Percentiles rank a stretch among this genome's conserved stretches.
These are phyloP conservation scores for Mya arenaria DNA, from an alignment of 1,140 invertebrate genomes.

Conservation along the genomic window DNA sequence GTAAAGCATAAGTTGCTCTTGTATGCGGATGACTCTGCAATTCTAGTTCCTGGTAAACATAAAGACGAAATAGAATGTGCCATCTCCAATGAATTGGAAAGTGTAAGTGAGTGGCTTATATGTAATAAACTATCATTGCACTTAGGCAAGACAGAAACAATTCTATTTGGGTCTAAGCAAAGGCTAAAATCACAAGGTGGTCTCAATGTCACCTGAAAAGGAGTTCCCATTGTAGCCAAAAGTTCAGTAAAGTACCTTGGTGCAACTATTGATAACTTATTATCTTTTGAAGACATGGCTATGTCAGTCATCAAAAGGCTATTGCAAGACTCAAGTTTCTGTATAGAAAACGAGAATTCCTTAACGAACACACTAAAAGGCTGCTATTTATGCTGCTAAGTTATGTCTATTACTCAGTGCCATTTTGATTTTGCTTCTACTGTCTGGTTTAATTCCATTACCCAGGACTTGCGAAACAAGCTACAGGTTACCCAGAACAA, in stretches of 20 bases:
- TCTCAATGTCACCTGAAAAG: not conserved
- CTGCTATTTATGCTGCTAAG: too few relatives aligned
- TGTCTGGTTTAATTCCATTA: conserved; percentile 16
- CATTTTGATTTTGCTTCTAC: conserved; percentile 26
- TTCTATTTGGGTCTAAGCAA: conserved; percentile 22
- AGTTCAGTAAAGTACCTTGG: conserved; percentile 26
- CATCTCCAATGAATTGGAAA: conserved; percentile 9
- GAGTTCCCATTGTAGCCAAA: not conserved
- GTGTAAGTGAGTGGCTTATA: conserved; percentile 33
- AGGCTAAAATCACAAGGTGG: not conserved
- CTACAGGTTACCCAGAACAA: conserved; percentile 22
- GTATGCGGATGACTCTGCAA: conserved; percentile 57
- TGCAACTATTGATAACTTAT: conserved; percentile 12
- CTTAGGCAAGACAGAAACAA: conserved; percentile 37
- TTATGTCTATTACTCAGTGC: not conserved
- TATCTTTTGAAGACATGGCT: conserved; percentile 5
- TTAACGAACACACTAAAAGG: conserved; percentile 11
- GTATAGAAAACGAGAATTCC: conserved; percentile 4
- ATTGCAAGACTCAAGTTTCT: conserved; percentile 15
- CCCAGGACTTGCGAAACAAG: conserved; percentile 5
- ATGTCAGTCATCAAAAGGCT: conserved; percentile 3
- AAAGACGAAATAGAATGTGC: not conserved
- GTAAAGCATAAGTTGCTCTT: conserved; percentile 26
- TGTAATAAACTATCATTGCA: conserved; percentile 17
- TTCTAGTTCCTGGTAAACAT: conserved; percentile 46